phyloP scores from a whole-genome alignment of 2,797 vertebrate species.

The Acipenser ruthenus region DNA sequence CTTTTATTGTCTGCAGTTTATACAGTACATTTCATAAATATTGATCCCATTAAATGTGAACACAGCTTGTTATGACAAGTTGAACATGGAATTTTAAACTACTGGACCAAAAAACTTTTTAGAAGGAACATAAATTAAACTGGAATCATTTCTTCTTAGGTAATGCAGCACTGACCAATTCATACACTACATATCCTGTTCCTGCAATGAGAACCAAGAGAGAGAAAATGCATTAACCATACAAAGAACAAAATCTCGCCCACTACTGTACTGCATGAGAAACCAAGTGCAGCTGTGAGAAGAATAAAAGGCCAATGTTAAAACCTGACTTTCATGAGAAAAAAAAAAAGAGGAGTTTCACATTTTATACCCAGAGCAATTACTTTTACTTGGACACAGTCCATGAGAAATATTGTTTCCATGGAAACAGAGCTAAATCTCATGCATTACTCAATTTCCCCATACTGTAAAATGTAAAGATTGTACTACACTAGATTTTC shows the following conservation, averaged over 20 bases:
- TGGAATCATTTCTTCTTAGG: slow-evolving; percentile 65
- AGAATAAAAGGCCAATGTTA: background rate
- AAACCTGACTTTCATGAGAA: background rate
- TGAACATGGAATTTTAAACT: slow-evolving; percentile 31
- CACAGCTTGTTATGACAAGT: slow-evolving; percentile 35
- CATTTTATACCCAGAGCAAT: too few species aligned
- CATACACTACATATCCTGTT: slow-evolving; percentile 57
- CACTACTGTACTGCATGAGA: too few species aligned
- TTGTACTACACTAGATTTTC: too few species aligned
- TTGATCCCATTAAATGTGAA: slow-evolving; percentile 66
- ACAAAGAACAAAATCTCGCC: background rate
- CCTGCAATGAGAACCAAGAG: slow-evolving; percentile 56
- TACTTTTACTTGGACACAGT: too few species aligned
- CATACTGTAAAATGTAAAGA: too few species aligned
- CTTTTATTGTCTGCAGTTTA: slow-evolving; percentile 71
- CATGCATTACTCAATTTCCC: too few species aligned
- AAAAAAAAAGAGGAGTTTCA: too few species aligned
- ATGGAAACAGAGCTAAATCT: too few species aligned
- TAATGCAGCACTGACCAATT: slow-evolving; percentile 54
- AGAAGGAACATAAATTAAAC: slow-evolving; percentile 11
- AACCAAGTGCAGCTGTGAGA: too few species aligned
- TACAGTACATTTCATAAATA: slow-evolving; percentile 62
- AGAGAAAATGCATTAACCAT: background rate
- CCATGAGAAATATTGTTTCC: too few species aligned
- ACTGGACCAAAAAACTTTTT: slow-evolving; percentile 27